These are phyloP conservation scores for Blastobasis adustella DNA, from an alignment of 2,888 invertebrate genomes.

Conservation along the genomic window DNA sequence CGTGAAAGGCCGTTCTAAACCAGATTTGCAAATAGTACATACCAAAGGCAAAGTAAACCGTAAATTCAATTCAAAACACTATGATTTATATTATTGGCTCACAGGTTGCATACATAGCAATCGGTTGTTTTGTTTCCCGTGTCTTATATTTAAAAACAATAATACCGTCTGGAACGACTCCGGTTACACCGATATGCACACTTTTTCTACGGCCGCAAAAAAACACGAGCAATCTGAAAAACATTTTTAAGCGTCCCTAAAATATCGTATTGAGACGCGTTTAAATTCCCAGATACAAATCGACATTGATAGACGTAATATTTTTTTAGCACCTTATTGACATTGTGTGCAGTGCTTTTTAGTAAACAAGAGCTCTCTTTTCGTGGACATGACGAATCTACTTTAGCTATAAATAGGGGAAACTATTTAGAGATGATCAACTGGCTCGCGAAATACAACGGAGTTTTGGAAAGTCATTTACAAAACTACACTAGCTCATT, in stretches of 20 bases:
- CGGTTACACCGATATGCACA: slow-evolving; percentile 1
- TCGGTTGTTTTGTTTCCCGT: slow-evolving; percentile 3
- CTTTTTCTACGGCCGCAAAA: slow-evolving; percentile 4
- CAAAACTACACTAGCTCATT: slow-evolving; percentile 5
- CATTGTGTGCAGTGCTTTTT: slow-evolving; percentile 4
- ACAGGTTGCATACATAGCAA: slow-evolving; percentile 3
- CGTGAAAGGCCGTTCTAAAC: background rate
- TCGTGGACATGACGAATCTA: slow-evolving; percentile 27
- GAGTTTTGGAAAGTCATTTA: slow-evolving; percentile 22
- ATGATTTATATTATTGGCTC: background rate
- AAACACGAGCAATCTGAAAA: slow-evolving; percentile 7
- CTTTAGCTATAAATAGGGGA: slow-evolving; percentile 8
- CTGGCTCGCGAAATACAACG: slow-evolving; percentile 25
- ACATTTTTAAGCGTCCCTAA: slow-evolving; percentile 3
- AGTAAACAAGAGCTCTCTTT: slow-evolving; percentile 22
- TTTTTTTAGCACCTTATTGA: slow-evolving; percentile 7
- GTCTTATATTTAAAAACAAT: slow-evolving; percentile 1
- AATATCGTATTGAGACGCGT: slow-evolving; percentile 5
- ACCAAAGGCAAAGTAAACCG: background rate
- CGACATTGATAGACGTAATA: slow-evolving; percentile 6
- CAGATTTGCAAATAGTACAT: background rate
- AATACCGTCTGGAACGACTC: slow-evolving; percentile 3
- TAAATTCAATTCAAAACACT: background rate
- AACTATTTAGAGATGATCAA: slow-evolving; percentile 20
- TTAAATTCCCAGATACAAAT: slow-evolving; percentile 3